phyloP scores from a whole-genome alignment of 2,888 invertebrate genomes.

The Odontomyia ornata region DNA sequence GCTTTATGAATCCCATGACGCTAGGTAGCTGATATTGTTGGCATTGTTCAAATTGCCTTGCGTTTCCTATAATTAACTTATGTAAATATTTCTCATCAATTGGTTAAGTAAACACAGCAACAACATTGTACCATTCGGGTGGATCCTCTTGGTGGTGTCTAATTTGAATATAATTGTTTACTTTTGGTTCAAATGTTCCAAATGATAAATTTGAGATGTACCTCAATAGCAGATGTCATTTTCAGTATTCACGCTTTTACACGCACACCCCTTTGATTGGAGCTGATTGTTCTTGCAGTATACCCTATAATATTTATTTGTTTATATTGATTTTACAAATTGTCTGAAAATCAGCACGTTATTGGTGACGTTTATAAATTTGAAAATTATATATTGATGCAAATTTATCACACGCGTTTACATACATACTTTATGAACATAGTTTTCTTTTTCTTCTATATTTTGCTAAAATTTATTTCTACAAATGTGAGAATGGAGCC shows the following conservation, averaged over 20 bases:
- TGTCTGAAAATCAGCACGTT: no score
- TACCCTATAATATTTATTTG: no score
- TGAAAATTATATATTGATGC: no score
- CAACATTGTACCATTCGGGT: conserved; percentile 29
- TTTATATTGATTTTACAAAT: no score
- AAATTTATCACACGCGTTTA: no score
- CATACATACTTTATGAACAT: no score
- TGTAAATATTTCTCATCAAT: conserved; percentile 50
- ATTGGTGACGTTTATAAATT: no score
- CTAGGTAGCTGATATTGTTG: background rate
- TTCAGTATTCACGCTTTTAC: conserved; percentile 47
- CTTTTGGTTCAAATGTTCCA: conserved; percentile 50
- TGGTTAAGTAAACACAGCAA: conserved; percentile 48
- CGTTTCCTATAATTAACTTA: conserved; percentile 49
- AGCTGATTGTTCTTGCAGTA: background rate
- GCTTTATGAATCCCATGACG: background rate
- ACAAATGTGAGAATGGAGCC: no score
- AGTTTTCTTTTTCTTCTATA: no score
- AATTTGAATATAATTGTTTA: conserved; percentile 51
- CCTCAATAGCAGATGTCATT: conserved; percentile 51
- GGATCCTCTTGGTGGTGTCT: conserved; percentile 40
- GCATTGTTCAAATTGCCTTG: conserved; percentile 14
- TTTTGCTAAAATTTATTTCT: no score
- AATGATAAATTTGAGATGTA: conserved; percentile 51
- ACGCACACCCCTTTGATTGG: background rate